phyloP scores from a whole-genome alignment of 2,797 vertebrate species.

The Alfaro cultratus region DNA sequence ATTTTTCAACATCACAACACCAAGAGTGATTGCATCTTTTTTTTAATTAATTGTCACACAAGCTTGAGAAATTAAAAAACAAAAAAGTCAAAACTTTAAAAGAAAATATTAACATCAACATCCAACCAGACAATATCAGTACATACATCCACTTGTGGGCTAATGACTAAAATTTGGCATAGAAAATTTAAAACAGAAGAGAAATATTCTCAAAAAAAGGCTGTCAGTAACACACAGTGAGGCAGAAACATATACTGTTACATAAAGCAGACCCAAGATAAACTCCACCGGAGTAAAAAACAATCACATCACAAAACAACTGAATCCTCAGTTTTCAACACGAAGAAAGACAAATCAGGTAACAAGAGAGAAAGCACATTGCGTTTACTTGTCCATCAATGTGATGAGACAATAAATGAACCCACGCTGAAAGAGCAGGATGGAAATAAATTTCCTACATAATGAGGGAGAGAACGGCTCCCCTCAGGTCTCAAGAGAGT shows the following conservation, averaged over 20 bases:
- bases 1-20: background rate
- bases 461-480: constrained; percentile 53
- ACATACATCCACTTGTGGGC: constrained; percentile 8
- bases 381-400: constrained; percentile 77
- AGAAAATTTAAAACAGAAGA: constrained; percentile 62
- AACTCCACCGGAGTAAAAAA: constrained; percentile 83
- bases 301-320: constrained; percentile 43
- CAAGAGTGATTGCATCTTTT: constrained; percentile 14
- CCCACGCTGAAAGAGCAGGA: constrained; percentile 46
- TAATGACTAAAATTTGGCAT: constrained; percentile 49
- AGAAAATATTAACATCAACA: constrained; percentile 42
- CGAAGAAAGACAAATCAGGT: constrained; percentile 49
- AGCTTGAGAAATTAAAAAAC: constrained; percentile 34
- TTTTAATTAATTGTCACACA: constrained; percentile 74
- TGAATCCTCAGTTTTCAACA: constrained; percentile 56
- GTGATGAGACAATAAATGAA: constrained; percentile 71
- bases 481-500: constrained; percentile 65
- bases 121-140: constrained; percentile 26
- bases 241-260: constrained; percentile 54
- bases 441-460: constrained; percentile 79
- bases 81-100: constrained; percentile 54
- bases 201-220: constrained; percentile 79
- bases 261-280: constrained; percentile 61
- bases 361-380: constrained; percentile 41
- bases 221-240: constrained; percentile 65